Percentiles rank a stretch among this genome's conserved stretches.
These are phyloP conservation scores for Formica aserva DNA, from an alignment of 2,888 invertebrate genomes.

Conservation along the genomic window DNA sequence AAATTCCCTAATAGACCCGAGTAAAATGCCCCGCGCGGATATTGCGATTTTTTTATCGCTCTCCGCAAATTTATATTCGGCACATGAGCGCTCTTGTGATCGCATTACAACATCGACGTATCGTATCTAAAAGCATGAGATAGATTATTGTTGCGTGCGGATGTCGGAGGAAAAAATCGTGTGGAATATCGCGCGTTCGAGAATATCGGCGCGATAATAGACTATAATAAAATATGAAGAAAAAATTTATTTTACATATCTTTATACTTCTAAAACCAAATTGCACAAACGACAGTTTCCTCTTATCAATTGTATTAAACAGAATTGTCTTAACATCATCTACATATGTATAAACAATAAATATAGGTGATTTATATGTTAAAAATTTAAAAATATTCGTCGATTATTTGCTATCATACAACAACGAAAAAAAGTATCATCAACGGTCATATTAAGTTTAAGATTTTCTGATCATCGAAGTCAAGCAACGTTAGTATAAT, in stretches of 20 bases:
- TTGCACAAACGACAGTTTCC: background rate
- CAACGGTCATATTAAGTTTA: no score
- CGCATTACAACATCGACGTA: slow-evolving; percentile 24
- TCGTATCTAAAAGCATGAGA: slow-evolving; percentile 31
- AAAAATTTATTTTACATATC: slow-evolving; percentile 5
- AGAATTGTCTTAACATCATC: background rate
- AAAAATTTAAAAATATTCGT: background rate
- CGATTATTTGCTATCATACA: background rate
- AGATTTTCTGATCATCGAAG: no score
- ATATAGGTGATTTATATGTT: background rate
- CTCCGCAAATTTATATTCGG: slow-evolving; percentile 45
- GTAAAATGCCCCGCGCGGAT: slow-evolving; percentile 22
- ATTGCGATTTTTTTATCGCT: slow-evolving; percentile 43
- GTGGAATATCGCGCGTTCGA: background rate
- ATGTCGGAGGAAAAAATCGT: slow-evolving; percentile 7
- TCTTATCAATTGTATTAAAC: background rate
- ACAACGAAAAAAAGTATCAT: no score
- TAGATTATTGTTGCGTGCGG: slow-evolving; percentile 7
- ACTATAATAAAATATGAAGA: background rate
- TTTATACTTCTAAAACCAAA: background rate
- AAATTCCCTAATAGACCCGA: slow-evolving; percentile 48
- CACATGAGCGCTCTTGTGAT: slow-evolving; percentile 15
- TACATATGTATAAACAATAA: background rate
- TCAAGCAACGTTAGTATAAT: background rate
- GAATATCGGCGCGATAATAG: background rate